phyloP scores from a whole-genome alignment of 92 coral and sea anemone genomes.

The Parazoanthus swiftii region DNA sequence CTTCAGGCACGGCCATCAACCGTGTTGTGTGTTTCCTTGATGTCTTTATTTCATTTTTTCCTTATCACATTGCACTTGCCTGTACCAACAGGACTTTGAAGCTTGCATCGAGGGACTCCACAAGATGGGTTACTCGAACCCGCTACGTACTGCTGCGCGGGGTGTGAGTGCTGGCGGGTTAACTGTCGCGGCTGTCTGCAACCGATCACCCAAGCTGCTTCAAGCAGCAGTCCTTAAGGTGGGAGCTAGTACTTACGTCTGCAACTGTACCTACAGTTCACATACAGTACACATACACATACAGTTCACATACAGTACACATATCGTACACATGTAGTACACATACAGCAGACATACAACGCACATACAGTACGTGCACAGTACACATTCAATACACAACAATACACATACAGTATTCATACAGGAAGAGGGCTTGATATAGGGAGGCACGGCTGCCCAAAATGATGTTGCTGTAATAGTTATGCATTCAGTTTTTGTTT shows the following conservation, averaged over 20 bases:
- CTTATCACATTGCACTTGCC: neutral
- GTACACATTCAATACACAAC: too few species aligned
- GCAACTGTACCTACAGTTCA: neutral
- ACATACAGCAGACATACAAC: too few species aligned
- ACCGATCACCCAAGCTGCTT: slow-evolving; percentile 79
- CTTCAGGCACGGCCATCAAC: neutral
- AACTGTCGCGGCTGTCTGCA: slow-evolving; percentile 84
- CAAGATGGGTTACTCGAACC: slow-evolving; percentile 76
- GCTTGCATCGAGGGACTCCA: slow-evolving; percentile 81
- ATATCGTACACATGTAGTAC: too few species aligned
- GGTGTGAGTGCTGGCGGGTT: slow-evolving; percentile 96
- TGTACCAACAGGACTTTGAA: slow-evolving; percentile 81
- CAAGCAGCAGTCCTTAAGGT: slow-evolving; percentile 91
- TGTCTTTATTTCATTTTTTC: neutral
- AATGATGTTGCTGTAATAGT: too few species aligned
- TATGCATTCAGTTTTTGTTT: too few species aligned
- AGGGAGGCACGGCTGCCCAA: too few species aligned
- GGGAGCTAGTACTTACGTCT: neutral
- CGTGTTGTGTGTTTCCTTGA: neutral
- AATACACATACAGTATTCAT: too few species aligned
- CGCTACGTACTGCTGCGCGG: slow-evolving; percentile 83
- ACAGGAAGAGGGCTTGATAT: too few species aligned
- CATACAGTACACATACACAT: neutral
- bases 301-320: neutral
- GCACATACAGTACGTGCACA: too few species aligned